Conservation (phyloP, 1,140 invertebrate species). For the Trachymyrmex cornetzi region DNA sequence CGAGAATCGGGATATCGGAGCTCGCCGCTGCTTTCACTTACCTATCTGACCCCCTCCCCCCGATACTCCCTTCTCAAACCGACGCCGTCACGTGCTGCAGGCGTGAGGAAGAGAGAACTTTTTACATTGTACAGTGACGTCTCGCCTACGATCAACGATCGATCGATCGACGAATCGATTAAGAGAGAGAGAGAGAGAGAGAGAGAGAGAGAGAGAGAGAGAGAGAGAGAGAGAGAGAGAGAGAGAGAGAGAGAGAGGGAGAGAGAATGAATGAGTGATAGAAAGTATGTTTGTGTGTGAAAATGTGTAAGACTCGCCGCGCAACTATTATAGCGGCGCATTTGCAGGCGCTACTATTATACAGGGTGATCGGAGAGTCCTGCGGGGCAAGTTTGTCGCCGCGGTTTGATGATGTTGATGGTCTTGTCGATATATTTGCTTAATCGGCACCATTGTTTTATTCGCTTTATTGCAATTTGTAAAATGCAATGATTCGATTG, state of each 20-base stretch:
- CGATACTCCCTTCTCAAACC: constrained; percentile 35
- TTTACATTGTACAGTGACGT: constrained; percentile 86
- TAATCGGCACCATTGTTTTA: constrained; percentile 32
- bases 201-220: constrained; percentile 10
- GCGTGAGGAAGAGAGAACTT: constrained; percentile 81
- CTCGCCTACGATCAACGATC: constrained; percentile 84
- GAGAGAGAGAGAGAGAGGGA: too few species aligned
- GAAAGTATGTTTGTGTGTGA: neutral
- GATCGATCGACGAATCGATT: constrained; percentile 71
- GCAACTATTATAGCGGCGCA: constrained; percentile 28
- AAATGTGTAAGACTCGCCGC: constrained; percentile 27
- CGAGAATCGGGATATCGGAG: constrained; percentile 73
- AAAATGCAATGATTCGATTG: constrained; percentile 23
- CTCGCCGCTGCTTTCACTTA: constrained; percentile 77
- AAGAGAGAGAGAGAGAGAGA: constrained; percentile 13
- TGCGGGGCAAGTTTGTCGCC: constrained; percentile 25
- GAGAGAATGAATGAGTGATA: too few species aligned
- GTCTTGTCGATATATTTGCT: constrained; percentile 12
- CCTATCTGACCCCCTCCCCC: constrained; percentile 26
- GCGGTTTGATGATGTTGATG: constrained; percentile 20
- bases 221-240: neutral
- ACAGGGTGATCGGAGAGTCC: constrained; percentile 61
- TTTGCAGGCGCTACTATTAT: constrained; percentile 47
- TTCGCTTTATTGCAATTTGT: constrained; percentile 37
- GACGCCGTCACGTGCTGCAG: constrained; percentile 77